Evolutionary conservation across 1,140 invertebrate species (phyloP).

Genomic region (Sitobion miscanthi): DNA sequence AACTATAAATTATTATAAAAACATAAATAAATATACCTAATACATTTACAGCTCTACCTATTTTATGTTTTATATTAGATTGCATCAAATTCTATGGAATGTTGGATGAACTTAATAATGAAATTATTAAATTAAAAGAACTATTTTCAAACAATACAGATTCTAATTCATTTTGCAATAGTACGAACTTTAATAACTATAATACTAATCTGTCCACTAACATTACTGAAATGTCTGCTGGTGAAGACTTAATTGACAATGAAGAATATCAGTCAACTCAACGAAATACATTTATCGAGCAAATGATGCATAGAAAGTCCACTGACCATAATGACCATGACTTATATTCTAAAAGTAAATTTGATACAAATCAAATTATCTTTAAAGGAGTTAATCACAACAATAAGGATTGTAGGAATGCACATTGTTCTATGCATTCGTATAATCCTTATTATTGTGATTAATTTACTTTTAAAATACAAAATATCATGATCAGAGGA

Average conservation of each 20-base stretch:
- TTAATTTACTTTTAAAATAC: no score
- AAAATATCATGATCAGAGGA: no score
- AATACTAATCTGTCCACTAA: background rate
- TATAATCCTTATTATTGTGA: no score
- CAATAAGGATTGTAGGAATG: background rate
- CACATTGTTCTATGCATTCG: background rate
- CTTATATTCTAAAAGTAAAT: no score
- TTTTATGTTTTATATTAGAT: background rate
- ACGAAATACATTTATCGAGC: no score
- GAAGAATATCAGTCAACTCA: background rate
- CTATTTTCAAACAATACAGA: background rate
- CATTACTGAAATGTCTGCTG: background rate
- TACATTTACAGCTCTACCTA: background rate
- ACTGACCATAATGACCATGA: no score
- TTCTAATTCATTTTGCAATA: background rate
- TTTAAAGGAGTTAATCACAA: no score
- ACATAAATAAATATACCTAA: background rate
- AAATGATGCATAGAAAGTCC: no score
- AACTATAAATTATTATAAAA: background rate
- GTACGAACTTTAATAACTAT: background rate
- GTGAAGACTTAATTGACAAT: background rate
- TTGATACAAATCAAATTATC: no score
- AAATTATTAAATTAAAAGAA: background rate
- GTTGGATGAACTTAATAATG: background rate
- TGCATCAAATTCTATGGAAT: background rate